A percentile compares a stretch with the other conserved stretches of the same genome.
phyloP scores from a whole-genome alignment of 2,797 vertebrate genomes.

The Silurus lanzhouensis region DNA sequence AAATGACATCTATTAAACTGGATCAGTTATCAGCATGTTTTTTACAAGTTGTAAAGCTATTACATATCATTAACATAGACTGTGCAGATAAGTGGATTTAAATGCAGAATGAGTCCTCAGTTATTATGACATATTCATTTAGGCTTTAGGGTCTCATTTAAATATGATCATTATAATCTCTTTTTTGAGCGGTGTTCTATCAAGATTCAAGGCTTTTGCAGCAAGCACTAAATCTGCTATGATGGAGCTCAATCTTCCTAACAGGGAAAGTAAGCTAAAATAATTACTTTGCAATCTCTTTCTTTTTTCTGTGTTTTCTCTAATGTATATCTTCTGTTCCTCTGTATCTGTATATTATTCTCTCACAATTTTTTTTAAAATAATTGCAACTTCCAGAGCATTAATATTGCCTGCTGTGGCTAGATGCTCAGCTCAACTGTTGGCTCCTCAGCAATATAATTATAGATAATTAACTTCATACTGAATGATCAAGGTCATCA shows the following conservation, averaged over 20 bases:
- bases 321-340: neutral
- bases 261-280: slow-evolving; percentile 47
- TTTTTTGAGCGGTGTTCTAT: slow-evolving; percentile 60
- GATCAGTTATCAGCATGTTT: neutral
- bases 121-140: slow-evolving; percentile 21
- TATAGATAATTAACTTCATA: slow-evolving; percentile 6
- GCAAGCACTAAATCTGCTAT: slow-evolving; percentile 54
- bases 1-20: slow-evolving; percentile 28
- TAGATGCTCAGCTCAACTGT: slow-evolving; percentile 44
- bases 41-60: slow-evolving; percentile 12
- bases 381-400: slow-evolving; percentile 40
- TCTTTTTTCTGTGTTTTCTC: slow-evolving; percentile 23
- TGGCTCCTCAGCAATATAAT: slow-evolving; percentile 48
- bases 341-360: neutral
- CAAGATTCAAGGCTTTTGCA: slow-evolving; percentile 58
- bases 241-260: slow-evolving; percentile 52
- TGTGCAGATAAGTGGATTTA: slow-evolving; percentile 2
- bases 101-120: slow-evolving; percentile 10
- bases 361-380: slow-evolving; percentile 38
- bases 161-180: slow-evolving; percentile 66
- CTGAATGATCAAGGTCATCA: neutral
- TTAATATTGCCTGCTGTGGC: slow-evolving; percentile 57
- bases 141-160: slow-evolving; percentile 60
- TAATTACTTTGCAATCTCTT: slow-evolving; percentile 46
- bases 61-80: neutral